Percentiles rank a stretch among this genome's conserved stretches.
phyloP scores from a whole-genome alignment of 2,797 vertebrate genomes.

The Melanotaenia pygmaea region DNA sequence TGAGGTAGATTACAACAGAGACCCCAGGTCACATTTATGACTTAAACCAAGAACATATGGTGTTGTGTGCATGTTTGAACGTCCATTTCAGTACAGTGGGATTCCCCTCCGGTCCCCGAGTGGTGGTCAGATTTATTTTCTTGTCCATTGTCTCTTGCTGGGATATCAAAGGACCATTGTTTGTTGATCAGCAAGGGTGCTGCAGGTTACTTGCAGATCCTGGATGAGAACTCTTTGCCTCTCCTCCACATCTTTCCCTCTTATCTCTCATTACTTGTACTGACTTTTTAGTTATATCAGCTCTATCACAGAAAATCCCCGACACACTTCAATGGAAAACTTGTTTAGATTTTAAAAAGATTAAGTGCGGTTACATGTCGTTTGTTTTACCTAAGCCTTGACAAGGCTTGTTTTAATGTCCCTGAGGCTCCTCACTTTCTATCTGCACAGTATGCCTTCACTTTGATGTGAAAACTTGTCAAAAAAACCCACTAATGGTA shows the following conservation, averaged over 20 bases:
- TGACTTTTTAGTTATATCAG: constrained; percentile 13
- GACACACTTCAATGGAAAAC: constrained; percentile 25
- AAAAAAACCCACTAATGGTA: constrained; percentile 7
- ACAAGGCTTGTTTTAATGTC: constrained; percentile 32
- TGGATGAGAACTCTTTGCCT: constrained; percentile 50
- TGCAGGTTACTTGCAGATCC: constrained; percentile 81
- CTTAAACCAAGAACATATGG: constrained; percentile 83
- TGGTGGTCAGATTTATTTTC: constrained; percentile 86
- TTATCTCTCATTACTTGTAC: constrained; percentile 34
- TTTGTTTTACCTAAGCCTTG: constrained; percentile 51
- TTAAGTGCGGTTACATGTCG: constrained; percentile 39
- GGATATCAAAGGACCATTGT: constrained; percentile 86
- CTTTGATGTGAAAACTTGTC: constrained; percentile 36
- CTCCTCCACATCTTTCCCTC: constrained; percentile 43
- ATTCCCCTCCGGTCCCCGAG: constrained; percentile 79
- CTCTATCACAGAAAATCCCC: constrained; percentile 26
- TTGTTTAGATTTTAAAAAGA: constrained; percentile 41
- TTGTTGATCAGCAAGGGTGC: constrained; percentile 82
- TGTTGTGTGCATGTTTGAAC: constrained; percentile 56
- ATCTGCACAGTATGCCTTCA: constrained; percentile 12
- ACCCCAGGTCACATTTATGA: constrained; percentile 80
- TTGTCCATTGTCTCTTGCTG: constrained; percentile 85
- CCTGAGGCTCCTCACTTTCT: constrained; percentile 21
- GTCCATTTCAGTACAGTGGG: constrained; percentile 71
- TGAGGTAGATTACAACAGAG: constrained; percentile 82